Conservation (phyloP, 1,140 invertebrate genomes). For the Berghia stephanieae region DNA sequence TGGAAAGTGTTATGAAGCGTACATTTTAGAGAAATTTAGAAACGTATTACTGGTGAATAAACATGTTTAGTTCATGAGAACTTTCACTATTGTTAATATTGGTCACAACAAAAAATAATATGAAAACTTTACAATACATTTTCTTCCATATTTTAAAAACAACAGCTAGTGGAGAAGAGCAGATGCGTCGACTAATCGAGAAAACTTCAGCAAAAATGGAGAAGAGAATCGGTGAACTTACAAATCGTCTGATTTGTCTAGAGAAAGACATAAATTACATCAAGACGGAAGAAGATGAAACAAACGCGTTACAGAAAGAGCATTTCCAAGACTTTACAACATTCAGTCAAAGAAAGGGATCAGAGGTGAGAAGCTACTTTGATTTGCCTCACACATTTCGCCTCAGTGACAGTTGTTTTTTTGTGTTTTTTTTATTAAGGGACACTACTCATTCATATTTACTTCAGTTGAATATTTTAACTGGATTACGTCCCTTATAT, state of each 20-base stretch:
- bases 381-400: not conserved
- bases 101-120: too few species aligned
- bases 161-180: slow-evolving; percentile 46
- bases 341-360: slow-evolving; percentile 13
- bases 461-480: too few species aligned
- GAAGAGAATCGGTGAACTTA: slow-evolving; percentile 42
- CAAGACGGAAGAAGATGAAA: slow-evolving; percentile 35
- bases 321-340: slow-evolving; percentile 24
- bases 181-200: slow-evolving; percentile 44
- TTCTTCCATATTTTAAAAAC: not conserved
- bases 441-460: too few species aligned
- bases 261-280: slow-evolving; percentile 36
- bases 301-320: slow-evolving; percentile 31
- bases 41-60: not conserved
- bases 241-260: slow-evolving; percentile 26
- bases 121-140: too few species aligned
- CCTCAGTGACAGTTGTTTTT: too few species aligned
- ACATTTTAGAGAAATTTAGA: too few species aligned
- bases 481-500: too few species aligned
- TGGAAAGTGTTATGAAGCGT: too few species aligned
- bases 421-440: too few species aligned
- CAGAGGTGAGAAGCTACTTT: not conserved
- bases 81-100: not conserved
- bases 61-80: too few species aligned
- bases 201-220: slow-evolving; percentile 40